A percentile compares a stretch with the other conserved stretches of the same genome.
These are phyloP conservation scores for Brachionus plicatilis DNA, from an alignment of 1,140 invertebrate species.

Conservation along the genomic window DNA sequence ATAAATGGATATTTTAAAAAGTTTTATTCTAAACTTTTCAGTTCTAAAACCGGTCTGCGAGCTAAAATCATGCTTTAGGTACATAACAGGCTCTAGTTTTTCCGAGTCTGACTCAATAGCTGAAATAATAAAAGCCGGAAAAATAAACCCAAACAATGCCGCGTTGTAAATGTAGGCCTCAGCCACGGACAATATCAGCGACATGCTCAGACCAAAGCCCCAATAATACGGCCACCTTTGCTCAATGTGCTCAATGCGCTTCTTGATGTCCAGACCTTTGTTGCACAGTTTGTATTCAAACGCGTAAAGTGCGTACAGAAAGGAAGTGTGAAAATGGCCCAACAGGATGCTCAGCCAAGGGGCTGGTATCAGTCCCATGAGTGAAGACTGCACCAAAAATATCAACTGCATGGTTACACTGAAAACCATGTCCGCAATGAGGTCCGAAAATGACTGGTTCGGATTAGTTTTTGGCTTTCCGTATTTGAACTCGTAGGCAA, in stretches of 20 bases:
- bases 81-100: neutral
- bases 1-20: conserved; percentile 35
- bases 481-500: conserved; percentile 27
- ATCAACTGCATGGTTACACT: conserved; percentile 28
- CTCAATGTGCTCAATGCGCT: conserved; percentile 32
- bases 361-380: neutral
- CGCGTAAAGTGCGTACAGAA: conserved; percentile 30
- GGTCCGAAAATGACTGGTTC: neutral
- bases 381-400: conserved; percentile 15
- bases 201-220: conserved; percentile 31
- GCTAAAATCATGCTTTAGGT: neutral
- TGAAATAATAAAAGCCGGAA: conserved; percentile 34
- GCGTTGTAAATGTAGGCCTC: conserved; percentile 37
- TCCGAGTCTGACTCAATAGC: conserved; percentile 34
- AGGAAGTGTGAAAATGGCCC: neutral
- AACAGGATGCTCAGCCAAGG: neutral
- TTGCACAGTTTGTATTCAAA: conserved; percentile 40
- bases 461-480: neutral
- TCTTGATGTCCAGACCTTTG: conserved; percentile 16
- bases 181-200: neutral
- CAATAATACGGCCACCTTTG: conserved; percentile 34
- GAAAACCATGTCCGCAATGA: conserved; percentile 30
- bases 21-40: neutral
- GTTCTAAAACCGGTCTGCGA: neutral
- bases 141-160: conserved; percentile 17